A percentile compares a stretch with the other conserved stretches of the same genome.
Evolutionary conservation across 2,888 invertebrate species (phyloP).

Genomic region (Luperina nickerlii): DNA sequence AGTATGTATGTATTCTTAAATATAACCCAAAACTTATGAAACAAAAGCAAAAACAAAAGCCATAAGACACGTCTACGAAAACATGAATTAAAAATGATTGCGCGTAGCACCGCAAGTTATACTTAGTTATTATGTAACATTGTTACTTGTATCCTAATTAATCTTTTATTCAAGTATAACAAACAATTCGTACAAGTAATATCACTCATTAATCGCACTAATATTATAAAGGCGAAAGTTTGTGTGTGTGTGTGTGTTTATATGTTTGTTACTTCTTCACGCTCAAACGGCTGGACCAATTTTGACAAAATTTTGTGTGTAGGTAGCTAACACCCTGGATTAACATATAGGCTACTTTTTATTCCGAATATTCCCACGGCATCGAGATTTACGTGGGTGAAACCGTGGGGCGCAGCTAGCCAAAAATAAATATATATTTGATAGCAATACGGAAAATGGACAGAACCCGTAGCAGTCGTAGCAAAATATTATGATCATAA

Average conservation of each 20-base stretch:
- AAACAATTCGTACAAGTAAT: neutral
- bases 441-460: neutral
- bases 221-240: too few relatives aligned
- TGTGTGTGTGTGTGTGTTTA: too few relatives aligned
- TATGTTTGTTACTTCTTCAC: too few relatives aligned
- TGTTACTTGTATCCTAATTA: neutral
- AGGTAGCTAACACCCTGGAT: too few relatives aligned
- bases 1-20: neutral
- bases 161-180: neutral
- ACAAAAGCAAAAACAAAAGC: neutral
- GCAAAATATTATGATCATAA: neutral
- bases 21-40: slow-evolving; percentile 9
- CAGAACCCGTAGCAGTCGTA: slow-evolving; percentile 37
- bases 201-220: neutral
- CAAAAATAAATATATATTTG: neutral
- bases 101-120: neutral
- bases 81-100: neutral
- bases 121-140: neutral
- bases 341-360: too few relatives aligned
- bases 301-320: too few relatives aligned
- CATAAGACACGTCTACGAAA: neutral
- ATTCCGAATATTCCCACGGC: too few relatives aligned
- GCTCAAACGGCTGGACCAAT: too few relatives aligned
- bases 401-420: too few relatives aligned
- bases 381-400: too few relatives aligned